phyloP scores from a whole-genome alignment of 2,113 vertebrate genomes.

The Centropristis striata region DNA sequence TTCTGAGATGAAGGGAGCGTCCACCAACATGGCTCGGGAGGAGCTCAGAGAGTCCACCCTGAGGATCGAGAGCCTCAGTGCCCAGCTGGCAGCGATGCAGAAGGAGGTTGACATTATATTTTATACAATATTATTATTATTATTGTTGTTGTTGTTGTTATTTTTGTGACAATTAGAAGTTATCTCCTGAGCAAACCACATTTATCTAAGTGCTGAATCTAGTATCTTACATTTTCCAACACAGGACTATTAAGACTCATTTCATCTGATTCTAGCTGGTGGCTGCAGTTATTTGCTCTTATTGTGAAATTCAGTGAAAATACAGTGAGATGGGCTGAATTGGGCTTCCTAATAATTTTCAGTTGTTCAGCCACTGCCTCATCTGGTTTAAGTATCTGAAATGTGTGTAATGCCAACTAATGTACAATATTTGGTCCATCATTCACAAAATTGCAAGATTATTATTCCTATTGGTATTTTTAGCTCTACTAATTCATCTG shows the following conservation, averaged over 20 bases:
- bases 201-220: neutral
- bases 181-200: neutral
- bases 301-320: neutral
- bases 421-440: neutral
- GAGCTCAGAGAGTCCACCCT: conserved; percentile 89
- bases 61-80: conserved; percentile 88
- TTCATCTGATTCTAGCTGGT: neutral
- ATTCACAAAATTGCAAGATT: too few species aligned
- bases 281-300: neutral
- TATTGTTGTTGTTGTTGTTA: too few species aligned
- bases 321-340: neutral
- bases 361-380: too few species aligned
- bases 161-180: neutral
- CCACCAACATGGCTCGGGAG: conserved; percentile 87
- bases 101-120: conserved; percentile 86
- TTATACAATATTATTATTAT: too few species aligned
- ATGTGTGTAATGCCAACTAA: too few species aligned
- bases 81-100: conserved; percentile 88
- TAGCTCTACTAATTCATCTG: too few species aligned
- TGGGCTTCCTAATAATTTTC: neutral
- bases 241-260: neutral
- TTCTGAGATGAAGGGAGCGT: conserved; percentile 89
- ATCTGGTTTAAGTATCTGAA: neutral
- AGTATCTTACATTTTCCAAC: neutral
- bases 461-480: too few species aligned